phyloP scores from a whole-genome alignment of 1,140 invertebrate species.

The Conopomorpha cramerella region DNA sequence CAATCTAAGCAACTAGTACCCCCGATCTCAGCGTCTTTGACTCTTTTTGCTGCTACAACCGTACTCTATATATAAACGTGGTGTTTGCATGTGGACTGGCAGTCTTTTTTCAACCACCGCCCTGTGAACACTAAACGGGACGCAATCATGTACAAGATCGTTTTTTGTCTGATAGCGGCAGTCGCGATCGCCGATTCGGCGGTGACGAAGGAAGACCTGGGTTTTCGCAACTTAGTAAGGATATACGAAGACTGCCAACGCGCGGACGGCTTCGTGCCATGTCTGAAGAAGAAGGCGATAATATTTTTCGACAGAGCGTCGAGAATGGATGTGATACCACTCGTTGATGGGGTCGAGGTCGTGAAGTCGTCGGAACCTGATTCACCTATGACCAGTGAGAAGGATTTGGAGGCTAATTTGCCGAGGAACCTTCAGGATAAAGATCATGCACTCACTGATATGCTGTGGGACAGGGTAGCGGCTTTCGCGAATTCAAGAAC shows the following conservation, averaged over 20 bases:
- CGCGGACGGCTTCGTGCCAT: constrained; percentile 65
- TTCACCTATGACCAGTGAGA: constrained; percentile 52
- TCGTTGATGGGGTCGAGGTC: constrained; percentile 69
- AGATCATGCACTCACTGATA: constrained; percentile 68
- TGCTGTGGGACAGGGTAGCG: constrained; percentile 72
- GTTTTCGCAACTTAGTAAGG: constrained; percentile 60
- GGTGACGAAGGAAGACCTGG: constrained; percentile 27
- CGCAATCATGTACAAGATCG: constrained; percentile 17
- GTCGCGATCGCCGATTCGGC: constrained; percentile 8
- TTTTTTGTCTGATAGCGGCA: constrained; percentile 13
- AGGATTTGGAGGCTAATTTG: constrained; percentile 69
- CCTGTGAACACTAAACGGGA: constrained; percentile 7
- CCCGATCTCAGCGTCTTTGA: constrained; percentile 24
- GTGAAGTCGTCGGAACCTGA: constrained; percentile 60
- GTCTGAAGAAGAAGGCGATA: constrained; percentile 80
- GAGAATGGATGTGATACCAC: constrained; percentile 67
- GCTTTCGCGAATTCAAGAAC: constrained; percentile 74
- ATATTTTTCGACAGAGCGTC: constrained; percentile 74
- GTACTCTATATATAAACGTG: constrained; percentile 37
- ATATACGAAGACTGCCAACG: constrained; percentile 68
- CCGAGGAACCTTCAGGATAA: constrained; percentile 66
- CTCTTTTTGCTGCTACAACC: constrained; percentile 27
- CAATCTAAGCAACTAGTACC: constrained; percentile 13
- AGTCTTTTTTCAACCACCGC: constrained; percentile 36
- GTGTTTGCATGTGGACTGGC: constrained; percentile 12